Percentiles rank a stretch among this genome's conserved stretches.
Evolutionary conservation across 2,888 invertebrate genomes (phyloP).

Genomic region (Allophyes oxyacanthae): DNA sequence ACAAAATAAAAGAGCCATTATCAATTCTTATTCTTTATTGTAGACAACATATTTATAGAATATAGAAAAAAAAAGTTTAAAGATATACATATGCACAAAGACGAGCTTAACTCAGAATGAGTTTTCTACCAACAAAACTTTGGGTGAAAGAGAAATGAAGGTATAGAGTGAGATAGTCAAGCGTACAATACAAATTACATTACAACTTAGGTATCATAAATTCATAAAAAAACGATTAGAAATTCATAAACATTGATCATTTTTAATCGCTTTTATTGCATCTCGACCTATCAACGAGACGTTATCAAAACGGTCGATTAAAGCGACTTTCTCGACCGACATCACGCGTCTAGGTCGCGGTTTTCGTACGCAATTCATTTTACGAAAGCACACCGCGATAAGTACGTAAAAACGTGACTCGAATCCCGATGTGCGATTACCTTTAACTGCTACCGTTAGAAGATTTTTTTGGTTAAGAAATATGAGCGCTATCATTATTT

Average conservation of each 20-base stretch:
- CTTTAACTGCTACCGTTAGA: slow-evolving; percentile 53
- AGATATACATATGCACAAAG: no score
- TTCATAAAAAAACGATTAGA: not conserved
- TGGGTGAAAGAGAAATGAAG: no score
- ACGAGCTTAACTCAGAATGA: no score
- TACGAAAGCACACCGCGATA: slow-evolving; percentile 74
- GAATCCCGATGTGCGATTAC: slow-evolving; percentile 66
- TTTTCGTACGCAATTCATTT: slow-evolving; percentile 76
- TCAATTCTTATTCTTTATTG: no score
- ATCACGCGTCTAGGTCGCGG: slow-evolving; percentile 38
- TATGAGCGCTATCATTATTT: slow-evolving; percentile 39
- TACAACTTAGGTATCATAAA: no score
- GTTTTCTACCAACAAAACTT: no score
- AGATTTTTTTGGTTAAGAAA: slow-evolving; percentile 38
- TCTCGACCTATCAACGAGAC: slow-evolving; percentile 5
- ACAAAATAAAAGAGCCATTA: no score
- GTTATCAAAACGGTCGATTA: slow-evolving; percentile 44
- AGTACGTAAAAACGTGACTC: slow-evolving; percentile 74
- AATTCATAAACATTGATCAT: not conserved
- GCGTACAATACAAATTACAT: no score
- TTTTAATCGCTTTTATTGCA: not conserved
- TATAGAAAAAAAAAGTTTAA: no score
- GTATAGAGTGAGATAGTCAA: no score
- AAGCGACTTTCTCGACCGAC: slow-evolving; percentile 30
- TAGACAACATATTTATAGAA: no score